Percentiles rank a stretch among this genome's conserved stretches.
phyloP scores from a whole-genome alignment of 2,888 invertebrate genomes.

The Boloria selene region DNA sequence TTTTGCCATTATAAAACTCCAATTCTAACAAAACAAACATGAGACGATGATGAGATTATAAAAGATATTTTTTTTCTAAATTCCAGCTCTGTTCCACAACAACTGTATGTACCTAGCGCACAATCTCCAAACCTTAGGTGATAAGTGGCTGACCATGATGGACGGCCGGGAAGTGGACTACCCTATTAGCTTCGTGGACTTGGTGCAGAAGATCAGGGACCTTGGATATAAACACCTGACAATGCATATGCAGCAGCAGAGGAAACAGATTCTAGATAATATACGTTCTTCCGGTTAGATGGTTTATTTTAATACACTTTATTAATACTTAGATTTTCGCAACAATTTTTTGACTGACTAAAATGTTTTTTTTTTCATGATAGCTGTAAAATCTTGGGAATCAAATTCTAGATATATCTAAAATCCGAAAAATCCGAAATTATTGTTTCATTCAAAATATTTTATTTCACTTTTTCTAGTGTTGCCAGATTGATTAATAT shows the following conservation, averaged over 20 bases:
- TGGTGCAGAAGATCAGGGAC: slow-evolving; percentile 85
- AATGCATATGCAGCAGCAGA: slow-evolving; percentile 88
- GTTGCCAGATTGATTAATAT: too few species aligned
- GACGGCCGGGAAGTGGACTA: slow-evolving; percentile 79
- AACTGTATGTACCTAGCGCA: slow-evolving; percentile 95
- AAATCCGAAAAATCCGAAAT: too few species aligned
- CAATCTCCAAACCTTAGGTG: slow-evolving; percentile 85
- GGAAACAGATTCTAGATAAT: slow-evolving; percentile 88
- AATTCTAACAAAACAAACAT: too few species aligned
- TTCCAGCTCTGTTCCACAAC: slow-evolving; percentile 91
- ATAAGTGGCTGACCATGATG: slow-evolving; percentile 85
- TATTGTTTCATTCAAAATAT: too few species aligned
- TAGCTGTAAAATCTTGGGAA: too few species aligned
- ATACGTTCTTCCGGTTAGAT: slow-evolving; percentile 87
- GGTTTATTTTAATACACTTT: neutral
- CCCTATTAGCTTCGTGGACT: slow-evolving; percentile 85
- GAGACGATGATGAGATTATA: too few species aligned
- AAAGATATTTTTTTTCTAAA: neutral
- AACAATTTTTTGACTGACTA: too few species aligned
- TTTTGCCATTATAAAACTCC: too few species aligned
- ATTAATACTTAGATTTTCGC: too few species aligned
- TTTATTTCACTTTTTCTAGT: too few species aligned
- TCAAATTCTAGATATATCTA: neutral
- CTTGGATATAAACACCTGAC: slow-evolving; percentile 87
- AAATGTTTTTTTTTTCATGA: neutral